A percentile compares a stretch with the other conserved stretches of the same genome.
Evolutionary conservation across 2,888 invertebrate species (phyloP).

Genomic region (Plebejus melissa): DNA sequence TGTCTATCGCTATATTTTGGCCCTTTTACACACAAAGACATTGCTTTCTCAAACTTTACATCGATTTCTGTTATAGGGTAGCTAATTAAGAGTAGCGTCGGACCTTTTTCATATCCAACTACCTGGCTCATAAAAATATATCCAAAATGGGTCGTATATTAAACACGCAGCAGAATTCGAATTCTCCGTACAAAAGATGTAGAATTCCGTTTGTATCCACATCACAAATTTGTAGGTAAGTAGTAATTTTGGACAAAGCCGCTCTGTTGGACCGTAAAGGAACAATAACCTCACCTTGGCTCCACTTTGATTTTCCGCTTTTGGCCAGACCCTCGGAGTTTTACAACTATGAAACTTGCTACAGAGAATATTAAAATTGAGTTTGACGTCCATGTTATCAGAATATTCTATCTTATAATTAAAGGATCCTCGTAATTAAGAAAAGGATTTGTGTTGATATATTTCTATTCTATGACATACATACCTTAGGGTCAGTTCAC

Average conservation of each 20-base stretch:
- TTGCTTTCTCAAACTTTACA: no score
- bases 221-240: slow-evolving; percentile 13
- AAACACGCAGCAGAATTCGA: background rate
- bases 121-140: background rate
- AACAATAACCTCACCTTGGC: slow-evolving; percentile 27
- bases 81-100: no score
- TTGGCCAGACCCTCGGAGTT: slow-evolving; percentile 12
- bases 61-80: no score
- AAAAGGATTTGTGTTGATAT: background rate
- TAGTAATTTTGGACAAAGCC: slow-evolving; percentile 21
- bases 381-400: slow-evolving; percentile 27
- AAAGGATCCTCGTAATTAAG: background rate
- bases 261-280: slow-evolving; percentile 15
- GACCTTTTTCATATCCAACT: no score
- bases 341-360: slow-evolving; percentile 21
- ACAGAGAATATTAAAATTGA: slow-evolving; percentile 23
- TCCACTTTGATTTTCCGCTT: slow-evolving; percentile 25
- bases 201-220: slow-evolving; percentile 12
- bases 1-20: no score
- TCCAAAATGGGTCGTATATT: background rate
- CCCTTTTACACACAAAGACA: no score
- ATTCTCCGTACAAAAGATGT: background rate
- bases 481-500: background rate
- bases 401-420: background rate
- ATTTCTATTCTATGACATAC: no score